Base-by-base conservation (phyloP, 2,888 invertebrate genomes). In the Agonopterix arenella region DNA sequence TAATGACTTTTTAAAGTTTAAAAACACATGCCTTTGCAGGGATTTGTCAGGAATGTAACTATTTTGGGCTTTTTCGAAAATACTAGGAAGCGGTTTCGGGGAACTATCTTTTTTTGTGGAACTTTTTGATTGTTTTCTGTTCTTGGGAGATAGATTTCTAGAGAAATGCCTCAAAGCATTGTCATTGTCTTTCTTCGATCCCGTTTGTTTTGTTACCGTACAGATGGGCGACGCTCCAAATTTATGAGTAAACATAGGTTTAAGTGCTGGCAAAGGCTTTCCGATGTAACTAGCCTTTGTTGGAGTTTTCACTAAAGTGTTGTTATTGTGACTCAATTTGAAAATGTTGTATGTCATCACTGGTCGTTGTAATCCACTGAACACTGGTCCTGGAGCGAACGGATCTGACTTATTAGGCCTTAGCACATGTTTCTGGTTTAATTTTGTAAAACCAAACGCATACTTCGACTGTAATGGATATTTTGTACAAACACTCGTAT, bases 321-420 rank as follows among this genome's bases (percentile, higher is more conserved):
- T 86, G 55, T 85, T 86, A 58, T 84, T 85, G 56, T 88, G 78
- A 56, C 75, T 82, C 36, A 86, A 79, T 84, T 88, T 88, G 57
- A 88, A 88, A 53, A 89, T 85, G 55, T 89, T 88, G 53, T 73
- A 82, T 51, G 84, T 81, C 8, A 84, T 82, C 16, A 88, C 74
- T 10, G 89, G 84, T 47, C 81, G 72, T 58, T 85, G 84, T 53
- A 86, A 70, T n/a, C 84, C 86, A 61, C 88, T 85, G 56, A 90
- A 90, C 2, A 90, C 90, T 8, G 90, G 90, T 2, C 89, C 90
- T 2, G 90, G 89, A 0, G 90, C 90, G 59, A 90, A 90, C 2
- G 85, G 85, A 60, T 90, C 89, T 2, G 84, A 80, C 7, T 83
- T 67, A 62, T 86, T 86, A 11, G 70, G 60, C 49, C 83, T 63